phyloP scores from a whole-genome alignment of 2,888 invertebrate species.

The Caenorhabditis sulstoni region DNA sequence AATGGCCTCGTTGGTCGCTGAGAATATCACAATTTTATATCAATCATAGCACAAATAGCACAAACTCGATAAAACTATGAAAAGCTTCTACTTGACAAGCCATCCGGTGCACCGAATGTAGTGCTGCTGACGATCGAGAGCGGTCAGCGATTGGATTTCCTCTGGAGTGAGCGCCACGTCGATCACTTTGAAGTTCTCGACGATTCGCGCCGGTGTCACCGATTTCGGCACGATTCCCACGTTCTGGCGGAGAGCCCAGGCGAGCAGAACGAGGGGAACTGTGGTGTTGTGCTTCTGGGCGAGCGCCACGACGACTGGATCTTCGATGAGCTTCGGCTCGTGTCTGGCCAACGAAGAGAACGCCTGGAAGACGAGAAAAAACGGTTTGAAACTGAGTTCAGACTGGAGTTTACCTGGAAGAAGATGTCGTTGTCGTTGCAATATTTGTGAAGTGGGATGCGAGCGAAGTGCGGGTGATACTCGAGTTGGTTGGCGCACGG shows the following conservation, averaged over 20 bases:
- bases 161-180: conserved; percentile 58
- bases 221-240: conserved; percentile 82
- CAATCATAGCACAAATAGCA: too few relatives aligned
- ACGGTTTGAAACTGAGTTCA: neutral
- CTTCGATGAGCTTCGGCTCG: conserved; percentile 83
- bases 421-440: conserved; percentile 81
- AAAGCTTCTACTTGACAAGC: conserved; percentile 65
- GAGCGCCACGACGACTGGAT: conserved; percentile 84
- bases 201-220: conserved; percentile 72
- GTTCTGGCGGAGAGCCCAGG: conserved; percentile 88
- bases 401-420: conserved; percentile 75
- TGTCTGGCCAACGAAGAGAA: conserved; percentile 82
- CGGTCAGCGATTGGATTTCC: conserved; percentile 69
- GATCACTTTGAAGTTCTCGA: conserved; percentile 72
- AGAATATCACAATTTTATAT: too few relatives aligned
- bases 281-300: conserved; percentile 83
- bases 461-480: conserved; percentile 82
- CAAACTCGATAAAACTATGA: too few relatives aligned
- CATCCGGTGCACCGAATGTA: conserved; percentile 76
- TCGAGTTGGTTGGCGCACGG: conserved; percentile 80
- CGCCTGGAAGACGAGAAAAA: conserved; percentile 77
- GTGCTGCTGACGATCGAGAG: conserved; percentile 68
- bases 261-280: conserved; percentile 83
- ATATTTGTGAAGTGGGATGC: conserved; percentile 79
- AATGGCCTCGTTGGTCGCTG: neutral